Evolutionary conservation across 2,113 vertebrate species (phyloP), one percentile per base, ranked within the genome.

Genomic region (Ammodytes dubius): DNA sequence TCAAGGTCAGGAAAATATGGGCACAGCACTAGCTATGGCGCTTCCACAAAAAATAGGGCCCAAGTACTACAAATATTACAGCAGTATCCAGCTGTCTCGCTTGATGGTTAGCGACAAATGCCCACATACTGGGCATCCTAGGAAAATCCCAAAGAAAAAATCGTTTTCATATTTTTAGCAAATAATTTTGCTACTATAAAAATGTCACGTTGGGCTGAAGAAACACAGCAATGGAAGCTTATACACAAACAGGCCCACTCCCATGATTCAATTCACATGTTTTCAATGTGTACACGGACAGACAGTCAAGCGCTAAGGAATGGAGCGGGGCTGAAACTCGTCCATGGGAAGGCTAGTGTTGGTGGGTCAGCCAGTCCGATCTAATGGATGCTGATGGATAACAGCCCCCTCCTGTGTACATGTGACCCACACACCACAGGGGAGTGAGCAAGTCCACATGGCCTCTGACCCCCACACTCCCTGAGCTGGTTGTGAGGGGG

Each of bases 341-440:
- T 77, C 35, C 67, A 57, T 27, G 27, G 14, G 11, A 39, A 50
- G 63, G 71, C n/a, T n/a, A 65, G 52, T 4, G 5, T 5, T 53
- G 69, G 63, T 87, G 78, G 72, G 57, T 60, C 67, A 66, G 72
- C 70, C 49, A 45, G 46, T 75, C 66, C 67, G 78, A 87, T 77
- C 69, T 91, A 90, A 88, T 88, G 72, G 79, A 84, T 73, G 81
- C 56, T 91, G 90, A 92, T 72, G 53, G 89, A 90, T 82, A 59
- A 73, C 73, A 79, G 56, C 42, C 64, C 74, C 77, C 61, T 56
- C 76, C 75, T 56, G 60, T 66, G 72, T 72, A 83, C 87, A 92
- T 86, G 89, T 90, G 90, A 92, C 89, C 89, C 59, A 50, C 47
- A 69, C 87, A 88, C 83, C 69, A 42, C 83, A 78, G 84, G 82